Evolutionary conservation across 2,888 invertebrate species (phyloP).

Genomic region (Cecidostiba fungosa): DNA sequence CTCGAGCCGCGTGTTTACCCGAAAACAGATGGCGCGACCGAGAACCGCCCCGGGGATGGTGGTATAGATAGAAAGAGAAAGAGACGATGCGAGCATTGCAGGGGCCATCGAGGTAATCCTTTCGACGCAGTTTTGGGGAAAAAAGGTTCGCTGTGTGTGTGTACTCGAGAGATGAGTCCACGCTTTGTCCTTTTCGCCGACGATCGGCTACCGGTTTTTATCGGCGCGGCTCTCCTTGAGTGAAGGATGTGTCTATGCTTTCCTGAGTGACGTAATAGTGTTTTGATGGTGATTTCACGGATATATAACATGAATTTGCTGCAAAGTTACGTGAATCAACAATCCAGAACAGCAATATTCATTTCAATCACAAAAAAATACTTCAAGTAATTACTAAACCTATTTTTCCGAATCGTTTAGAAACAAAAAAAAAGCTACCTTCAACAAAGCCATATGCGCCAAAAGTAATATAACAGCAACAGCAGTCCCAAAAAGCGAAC

Average conservation of each 20-base stretch:
- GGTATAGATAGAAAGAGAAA: conserved; percentile 54
- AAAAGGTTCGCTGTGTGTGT: conserved; percentile 5
- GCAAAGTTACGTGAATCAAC: too few relatives aligned
- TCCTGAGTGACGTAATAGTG: too few relatives aligned
- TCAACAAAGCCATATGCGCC: neutral
- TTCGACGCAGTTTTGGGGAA: conserved; percentile 68
- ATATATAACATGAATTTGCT: too few relatives aligned
- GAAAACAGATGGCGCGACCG: conserved; percentile 77
- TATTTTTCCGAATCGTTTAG: too few relatives aligned
- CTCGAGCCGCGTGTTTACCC: conserved; percentile 74
- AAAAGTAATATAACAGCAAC: neutral
- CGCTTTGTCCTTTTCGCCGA: neutral
- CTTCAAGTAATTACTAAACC: too few relatives aligned
- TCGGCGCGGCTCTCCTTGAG: neutral
- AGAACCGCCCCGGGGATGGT: conserved; percentile 70
- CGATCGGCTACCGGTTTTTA: conserved; percentile 23
- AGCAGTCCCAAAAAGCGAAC: neutral
- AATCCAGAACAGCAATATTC: too few relatives aligned
- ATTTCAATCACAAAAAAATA: too few relatives aligned
- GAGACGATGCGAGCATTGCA: conserved; percentile 37
- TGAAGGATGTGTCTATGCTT: too few relatives aligned
- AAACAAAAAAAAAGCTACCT: neutral
- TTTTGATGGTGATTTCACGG: too few relatives aligned
- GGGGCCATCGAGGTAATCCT: conserved; percentile 72
- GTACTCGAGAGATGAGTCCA: conserved; percentile 18